These are phyloP conservation scores for Apis florea DNA, from an alignment of 1,140 invertebrate species.

Conservation along the genomic window DNA sequence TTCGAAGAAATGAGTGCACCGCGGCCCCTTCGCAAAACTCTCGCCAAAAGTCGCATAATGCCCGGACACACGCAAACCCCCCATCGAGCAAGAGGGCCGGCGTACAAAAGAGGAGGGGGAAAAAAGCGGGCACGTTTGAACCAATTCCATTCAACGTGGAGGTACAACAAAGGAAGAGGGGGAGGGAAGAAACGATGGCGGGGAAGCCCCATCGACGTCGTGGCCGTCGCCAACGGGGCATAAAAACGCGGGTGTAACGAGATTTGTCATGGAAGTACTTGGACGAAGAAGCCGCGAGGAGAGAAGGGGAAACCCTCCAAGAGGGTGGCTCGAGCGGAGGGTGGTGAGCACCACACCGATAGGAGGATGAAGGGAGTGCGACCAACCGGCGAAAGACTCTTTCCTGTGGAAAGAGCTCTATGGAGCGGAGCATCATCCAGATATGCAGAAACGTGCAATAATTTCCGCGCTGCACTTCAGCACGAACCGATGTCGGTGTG, in stretches of 20 bases:
- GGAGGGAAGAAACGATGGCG: constrained; percentile 5
- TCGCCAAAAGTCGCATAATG: too few relatives aligned
- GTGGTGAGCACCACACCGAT: constrained; percentile 53
- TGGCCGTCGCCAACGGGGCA: constrained; percentile 61
- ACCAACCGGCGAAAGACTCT: constrained; percentile 23
- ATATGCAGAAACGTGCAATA: constrained; percentile 74
- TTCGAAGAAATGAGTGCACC: too few relatives aligned
- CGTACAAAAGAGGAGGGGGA: too few relatives aligned
- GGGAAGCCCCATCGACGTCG: constrained; percentile 63
- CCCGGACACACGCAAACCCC: too few relatives aligned
- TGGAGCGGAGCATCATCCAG: constrained; percentile 65
- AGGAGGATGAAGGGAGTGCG: constrained; percentile 51
- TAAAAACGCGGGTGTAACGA: constrained; percentile 74
- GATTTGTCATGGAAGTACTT: constrained; percentile 75
- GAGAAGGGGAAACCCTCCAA: constrained; percentile 50
- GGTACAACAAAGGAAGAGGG: too few relatives aligned
- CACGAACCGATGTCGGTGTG: constrained; percentile 57
- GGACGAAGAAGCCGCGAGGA: constrained; percentile 18
- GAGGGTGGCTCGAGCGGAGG: constrained; percentile 40
- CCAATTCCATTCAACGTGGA: too few relatives aligned
- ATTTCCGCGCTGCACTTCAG: constrained; percentile 68
- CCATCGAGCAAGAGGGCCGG: too few relatives aligned
- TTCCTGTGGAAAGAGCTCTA: constrained; percentile 37
- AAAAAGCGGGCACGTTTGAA: too few relatives aligned
- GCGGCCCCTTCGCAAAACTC: too few relatives aligned